Conservation (phyloP, 2,888 invertebrate species). For the Tipula confusa region DNA sequence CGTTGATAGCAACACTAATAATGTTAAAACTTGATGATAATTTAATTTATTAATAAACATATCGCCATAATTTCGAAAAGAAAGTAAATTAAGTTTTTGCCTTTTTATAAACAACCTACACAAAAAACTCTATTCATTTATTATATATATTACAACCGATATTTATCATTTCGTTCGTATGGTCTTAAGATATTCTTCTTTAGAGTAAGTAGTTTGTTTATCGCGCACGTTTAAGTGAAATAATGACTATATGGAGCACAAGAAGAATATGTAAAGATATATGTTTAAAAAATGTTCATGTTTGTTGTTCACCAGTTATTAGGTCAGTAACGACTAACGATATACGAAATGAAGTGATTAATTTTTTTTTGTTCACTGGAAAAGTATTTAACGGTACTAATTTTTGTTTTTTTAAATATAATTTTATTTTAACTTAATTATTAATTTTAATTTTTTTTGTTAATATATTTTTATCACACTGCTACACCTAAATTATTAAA, state of each 20-base stretch:
- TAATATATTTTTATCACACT: neutral
- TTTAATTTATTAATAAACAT: conserved; percentile 12
- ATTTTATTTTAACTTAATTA: neutral
- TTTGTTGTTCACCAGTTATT: neutral
- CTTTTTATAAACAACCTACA: neutral
- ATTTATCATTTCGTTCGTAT: neutral
- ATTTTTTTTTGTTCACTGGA: neutral
- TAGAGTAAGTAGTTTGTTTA: neutral
- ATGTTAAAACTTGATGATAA: neutral
- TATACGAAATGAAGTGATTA: neutral
- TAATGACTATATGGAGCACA: neutral
- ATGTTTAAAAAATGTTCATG: neutral
- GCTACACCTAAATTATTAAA: neutral
- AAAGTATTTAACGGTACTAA: neutral
- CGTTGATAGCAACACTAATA: neutral
- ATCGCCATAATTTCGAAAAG: conserved; percentile 15
- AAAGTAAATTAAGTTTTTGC: conserved; percentile 1
- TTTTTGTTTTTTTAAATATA: neutral
- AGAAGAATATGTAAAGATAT: neutral
- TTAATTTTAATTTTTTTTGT: neutral
- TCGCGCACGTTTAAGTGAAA: neutral
- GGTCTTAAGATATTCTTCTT: neutral
- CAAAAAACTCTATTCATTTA: neutral
- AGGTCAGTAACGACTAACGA: neutral
- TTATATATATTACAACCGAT: neutral